Conservation (phyloP, 2,113 vertebrate species). For the Corydoras maculifer region DNA sequence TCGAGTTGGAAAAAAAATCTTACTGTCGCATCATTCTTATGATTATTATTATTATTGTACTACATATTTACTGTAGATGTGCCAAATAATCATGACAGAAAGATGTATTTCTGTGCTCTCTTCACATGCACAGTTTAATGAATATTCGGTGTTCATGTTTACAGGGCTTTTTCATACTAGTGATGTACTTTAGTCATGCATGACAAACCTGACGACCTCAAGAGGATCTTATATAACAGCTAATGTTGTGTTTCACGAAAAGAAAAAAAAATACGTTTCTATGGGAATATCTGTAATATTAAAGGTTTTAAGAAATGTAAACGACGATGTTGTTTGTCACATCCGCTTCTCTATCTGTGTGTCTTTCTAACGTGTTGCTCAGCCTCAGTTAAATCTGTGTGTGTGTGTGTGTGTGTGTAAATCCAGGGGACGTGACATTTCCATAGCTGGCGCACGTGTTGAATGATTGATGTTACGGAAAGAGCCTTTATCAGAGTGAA, state of each 20-base stretch:
- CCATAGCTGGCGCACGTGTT: constrained; percentile 58
- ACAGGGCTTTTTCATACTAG: constrained; percentile 68
- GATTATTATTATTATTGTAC: constrained; percentile 38
- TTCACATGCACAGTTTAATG: constrained; percentile 55
- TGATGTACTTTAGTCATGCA: constrained; percentile 67
- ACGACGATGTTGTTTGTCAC: neutral
- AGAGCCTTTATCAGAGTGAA: constrained; percentile 54
- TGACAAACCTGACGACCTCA: constrained; percentile 63
- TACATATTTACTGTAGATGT: constrained; percentile 59
- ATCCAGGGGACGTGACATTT: constrained; percentile 66
- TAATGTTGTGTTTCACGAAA: constrained; percentile 58
- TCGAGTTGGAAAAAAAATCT: constrained; percentile 33
- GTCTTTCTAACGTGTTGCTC: constrained; percentile 13
- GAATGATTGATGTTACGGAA: constrained; percentile 70
- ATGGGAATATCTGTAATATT: constrained; percentile 72
- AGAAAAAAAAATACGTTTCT: constrained; percentile 54
- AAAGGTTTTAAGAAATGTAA: constrained; percentile 65
- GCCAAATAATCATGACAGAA: constrained; percentile 65
- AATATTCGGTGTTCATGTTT: constrained; percentile 59
- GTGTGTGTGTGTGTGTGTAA: constrained; percentile 18
- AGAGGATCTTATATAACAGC: constrained; percentile 61
- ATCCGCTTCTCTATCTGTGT: constrained; percentile 3
- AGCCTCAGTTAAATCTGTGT: constrained; percentile 9
- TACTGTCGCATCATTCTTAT: constrained; percentile 13
- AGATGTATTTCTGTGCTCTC: constrained; percentile 60